Evolutionary conservation across 2,113 vertebrate genomes (phyloP).

Genomic region (Picathartes gymnocephalus): DNA sequence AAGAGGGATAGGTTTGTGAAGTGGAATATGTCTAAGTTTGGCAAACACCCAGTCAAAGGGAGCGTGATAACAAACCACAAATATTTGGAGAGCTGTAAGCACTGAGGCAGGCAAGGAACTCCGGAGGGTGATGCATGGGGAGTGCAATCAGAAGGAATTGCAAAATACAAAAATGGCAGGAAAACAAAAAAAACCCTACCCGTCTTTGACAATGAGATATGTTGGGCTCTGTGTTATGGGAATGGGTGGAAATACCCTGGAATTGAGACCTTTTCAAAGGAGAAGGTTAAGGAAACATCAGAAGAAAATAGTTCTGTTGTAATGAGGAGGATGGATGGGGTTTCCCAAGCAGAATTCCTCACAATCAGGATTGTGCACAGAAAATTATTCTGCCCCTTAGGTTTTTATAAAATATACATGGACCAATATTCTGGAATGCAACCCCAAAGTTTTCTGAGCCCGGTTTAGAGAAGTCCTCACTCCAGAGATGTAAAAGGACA

Average conservation of each 20-base stretch:
- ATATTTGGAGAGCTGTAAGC: constrained; percentile 11
- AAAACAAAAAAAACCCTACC: not conserved
- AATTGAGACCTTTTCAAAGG: not conserved
- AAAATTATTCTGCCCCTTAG: not conserved
- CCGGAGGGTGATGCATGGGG: not conserved
- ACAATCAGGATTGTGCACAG: not conserved
- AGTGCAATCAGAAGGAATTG: not conserved
- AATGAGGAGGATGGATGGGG: not conserved
- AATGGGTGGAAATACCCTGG: not conserved
- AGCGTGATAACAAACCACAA: not conserved
- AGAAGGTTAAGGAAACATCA: not conserved
- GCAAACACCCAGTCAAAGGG: not conserved
- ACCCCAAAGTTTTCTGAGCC: not conserved
- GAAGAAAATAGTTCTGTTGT: not conserved
- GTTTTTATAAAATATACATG: not conserved
- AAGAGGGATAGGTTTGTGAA: constrained; percentile 10
- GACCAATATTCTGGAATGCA: not conserved
- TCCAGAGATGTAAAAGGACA: not conserved
- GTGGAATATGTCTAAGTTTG: constrained; percentile 1
- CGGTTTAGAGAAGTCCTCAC: not conserved
- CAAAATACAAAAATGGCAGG: not conserved
- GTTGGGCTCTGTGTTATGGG: not conserved
- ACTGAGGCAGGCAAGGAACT: not conserved
- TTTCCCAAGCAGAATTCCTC: not conserved
- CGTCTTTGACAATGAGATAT: not conserved